These are phyloP conservation scores for Otis tarda DNA, from an alignment of 2,113 vertebrate species.

Conservation along the genomic window DNA sequence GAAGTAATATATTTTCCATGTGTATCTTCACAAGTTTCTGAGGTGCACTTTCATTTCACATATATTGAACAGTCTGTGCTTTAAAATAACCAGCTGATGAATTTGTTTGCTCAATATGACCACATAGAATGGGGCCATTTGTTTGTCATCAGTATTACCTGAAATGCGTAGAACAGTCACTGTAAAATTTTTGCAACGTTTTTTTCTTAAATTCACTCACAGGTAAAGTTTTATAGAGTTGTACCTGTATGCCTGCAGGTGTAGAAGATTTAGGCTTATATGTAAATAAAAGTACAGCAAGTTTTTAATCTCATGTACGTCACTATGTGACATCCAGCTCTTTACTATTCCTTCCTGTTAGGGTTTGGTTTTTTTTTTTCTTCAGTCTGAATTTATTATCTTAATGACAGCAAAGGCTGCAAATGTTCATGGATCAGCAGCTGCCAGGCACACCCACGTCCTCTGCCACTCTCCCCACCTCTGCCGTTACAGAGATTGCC, in stretches of 20 bases:
- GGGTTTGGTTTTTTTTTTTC: fast-evolving
- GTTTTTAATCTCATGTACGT: neutral
- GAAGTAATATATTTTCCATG: neutral
- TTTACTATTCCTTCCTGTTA: neutral
- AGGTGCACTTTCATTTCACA: neutral
- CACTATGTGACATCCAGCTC: fast-evolving
- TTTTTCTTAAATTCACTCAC: neutral
- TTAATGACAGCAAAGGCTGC: neutral
- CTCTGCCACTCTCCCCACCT: neutral
- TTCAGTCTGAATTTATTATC: neutral
- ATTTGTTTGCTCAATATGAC: neutral
- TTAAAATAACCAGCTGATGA: neutral
- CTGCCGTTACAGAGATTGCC: neutral
- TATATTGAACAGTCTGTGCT: neutral
- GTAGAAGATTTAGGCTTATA: neutral
- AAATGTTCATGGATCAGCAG: neutral
- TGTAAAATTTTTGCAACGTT: neutral
- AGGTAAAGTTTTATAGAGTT: fast-evolving
- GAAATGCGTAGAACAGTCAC: neutral
- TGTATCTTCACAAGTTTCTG: neutral
- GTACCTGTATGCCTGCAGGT: neutral
- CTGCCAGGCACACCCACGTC: neutral
- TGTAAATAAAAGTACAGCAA: neutral
- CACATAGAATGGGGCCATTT: neutral
- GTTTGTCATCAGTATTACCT: neutral